Base-by-base conservation (phyloP, 64 coral and sea anemone species). In the Cladopsammia gracilis region DNA sequence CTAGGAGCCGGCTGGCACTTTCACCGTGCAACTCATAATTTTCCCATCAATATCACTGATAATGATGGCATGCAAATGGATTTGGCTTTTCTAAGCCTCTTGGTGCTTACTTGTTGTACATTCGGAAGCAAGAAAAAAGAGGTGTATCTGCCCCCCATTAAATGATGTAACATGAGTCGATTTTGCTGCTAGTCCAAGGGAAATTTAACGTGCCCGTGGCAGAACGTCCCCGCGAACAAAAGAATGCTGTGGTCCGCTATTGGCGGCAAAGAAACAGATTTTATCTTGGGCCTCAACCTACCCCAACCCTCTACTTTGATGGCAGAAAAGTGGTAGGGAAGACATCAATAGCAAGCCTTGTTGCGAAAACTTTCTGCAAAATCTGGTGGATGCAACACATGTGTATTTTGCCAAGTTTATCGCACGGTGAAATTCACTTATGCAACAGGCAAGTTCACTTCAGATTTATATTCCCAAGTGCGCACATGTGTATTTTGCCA, bases 321-420 rank as follows among this genome's bases (percentile, higher is more conserved):
- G 62, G 82, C 69, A 94, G 89, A 61, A 81, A 68, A 81, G 86
- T 94, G 11, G 85, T 94, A n/a, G 71, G 64, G 74, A 94, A 94
- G 73, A 89, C 85, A 52, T 62, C 53, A 11, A 82, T 88, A 26
- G 49, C 58, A 86, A 77, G 47, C 62, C 49, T 94, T 25, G 86
- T 88, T 26, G 84, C 20, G 45, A 82, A 71, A 64, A 88, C 65
- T 14, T 93, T 93, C 46, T 23, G 51, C 91, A 44, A 92, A 92
- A 43, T 3, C 64, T 84, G 69, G 64, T 24, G 79, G 81, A 13
- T 92, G 80, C 57, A 86, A 77, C n/a, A n/a, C n/a, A n/a, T n/a
- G n/a, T n/a, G n/a, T n/a, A n/a, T n/a, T n/a, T n/a, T n/a, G n/a
- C n/a, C n/a, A n/a, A n/a, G n/a, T n/a, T n/a, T n/a, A n/a, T n/a